Conservation (phyloP, 2,113 vertebrate genomes). For the Coregonus clupeaformis region DNA sequence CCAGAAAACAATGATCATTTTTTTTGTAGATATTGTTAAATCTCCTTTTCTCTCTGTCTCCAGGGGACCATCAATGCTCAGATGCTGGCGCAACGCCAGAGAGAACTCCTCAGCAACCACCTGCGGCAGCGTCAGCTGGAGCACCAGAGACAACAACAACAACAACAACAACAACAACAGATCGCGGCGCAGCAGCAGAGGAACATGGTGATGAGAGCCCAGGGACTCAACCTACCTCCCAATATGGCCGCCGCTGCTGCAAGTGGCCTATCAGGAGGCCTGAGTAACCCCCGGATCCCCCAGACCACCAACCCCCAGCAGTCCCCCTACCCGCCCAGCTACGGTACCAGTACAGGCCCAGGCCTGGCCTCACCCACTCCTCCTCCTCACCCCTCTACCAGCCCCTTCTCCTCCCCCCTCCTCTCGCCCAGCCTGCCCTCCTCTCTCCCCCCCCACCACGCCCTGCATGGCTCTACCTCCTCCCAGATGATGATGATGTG, state of each 20-base stretch:
- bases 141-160: constrained; percentile 80
- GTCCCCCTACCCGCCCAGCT: constrained; percentile 80
- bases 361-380: constrained; percentile 69
- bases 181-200: constrained; percentile 77
- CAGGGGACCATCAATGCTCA: constrained; percentile 96
- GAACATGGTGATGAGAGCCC: constrained; percentile 90
- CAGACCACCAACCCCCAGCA: constrained; percentile 88
- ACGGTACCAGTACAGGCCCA: constrained; percentile 73
- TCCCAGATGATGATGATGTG: constrained; percentile 71
- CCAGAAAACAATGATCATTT: too few species aligned
- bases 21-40: too few species aligned
- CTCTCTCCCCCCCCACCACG: constrained; percentile 66
- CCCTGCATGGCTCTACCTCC: constrained; percentile 75
- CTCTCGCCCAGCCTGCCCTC: constrained; percentile 48
- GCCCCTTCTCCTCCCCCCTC: constrained; percentile 70
- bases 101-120: constrained; percentile 94
- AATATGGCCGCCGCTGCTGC: constrained; percentile 78
- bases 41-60: too few species aligned
- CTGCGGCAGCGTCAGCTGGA: constrained; percentile 87
- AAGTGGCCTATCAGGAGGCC: constrained; percentile 78
- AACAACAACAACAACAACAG: constrained; percentile 69
- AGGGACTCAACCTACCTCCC: constrained; percentile 83
- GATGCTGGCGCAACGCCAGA: constrained; percentile 96
- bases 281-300: constrained; percentile 90
- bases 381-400: constrained; percentile 34